phyloP scores from a whole-genome alignment of 2,888 invertebrate genomes.

The Stenchaetothrips biformis region DNA sequence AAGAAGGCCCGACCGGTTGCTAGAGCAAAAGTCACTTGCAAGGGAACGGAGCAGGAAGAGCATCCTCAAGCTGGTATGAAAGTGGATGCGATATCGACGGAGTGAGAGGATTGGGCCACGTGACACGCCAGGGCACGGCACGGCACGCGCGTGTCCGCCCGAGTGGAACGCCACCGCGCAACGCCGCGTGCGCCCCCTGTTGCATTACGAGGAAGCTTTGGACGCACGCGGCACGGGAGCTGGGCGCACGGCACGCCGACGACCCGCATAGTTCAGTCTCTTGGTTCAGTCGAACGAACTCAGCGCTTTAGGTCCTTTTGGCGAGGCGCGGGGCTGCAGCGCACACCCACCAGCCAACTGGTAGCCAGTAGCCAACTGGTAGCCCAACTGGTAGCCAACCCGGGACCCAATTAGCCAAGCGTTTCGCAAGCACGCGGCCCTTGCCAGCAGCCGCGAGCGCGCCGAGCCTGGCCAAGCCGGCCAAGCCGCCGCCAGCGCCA shows the following conservation, averaged over 20 bases:
- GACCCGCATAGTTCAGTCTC: background rate
- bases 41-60: too few relatives aligned
- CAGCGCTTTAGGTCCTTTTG: background rate
- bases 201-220: constrained; percentile 11
- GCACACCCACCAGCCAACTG: background rate
- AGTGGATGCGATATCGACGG: too few relatives aligned
- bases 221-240: background rate
- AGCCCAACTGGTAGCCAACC: background rate
- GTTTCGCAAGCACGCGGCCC: background rate
- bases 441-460: background rate
- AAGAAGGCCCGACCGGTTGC: too few relatives aligned
- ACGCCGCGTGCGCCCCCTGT: constrained; percentile 11
- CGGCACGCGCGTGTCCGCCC: background rate
- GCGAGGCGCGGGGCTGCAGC: background rate
- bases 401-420: background rate
- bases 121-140: background rate
- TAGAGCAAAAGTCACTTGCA: too few relatives aligned
- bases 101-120: background rate
- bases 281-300: background rate
- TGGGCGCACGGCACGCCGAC: background rate
- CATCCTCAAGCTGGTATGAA: too few relatives aligned
- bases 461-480: background rate
- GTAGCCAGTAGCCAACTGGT: background rate
- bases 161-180: background rate
- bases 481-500: too few relatives aligned